These are phyloP conservation scores for Drosophila tropicalis DNA, from an alignment of 1,140 invertebrate genomes.

Conservation along the genomic window DNA sequence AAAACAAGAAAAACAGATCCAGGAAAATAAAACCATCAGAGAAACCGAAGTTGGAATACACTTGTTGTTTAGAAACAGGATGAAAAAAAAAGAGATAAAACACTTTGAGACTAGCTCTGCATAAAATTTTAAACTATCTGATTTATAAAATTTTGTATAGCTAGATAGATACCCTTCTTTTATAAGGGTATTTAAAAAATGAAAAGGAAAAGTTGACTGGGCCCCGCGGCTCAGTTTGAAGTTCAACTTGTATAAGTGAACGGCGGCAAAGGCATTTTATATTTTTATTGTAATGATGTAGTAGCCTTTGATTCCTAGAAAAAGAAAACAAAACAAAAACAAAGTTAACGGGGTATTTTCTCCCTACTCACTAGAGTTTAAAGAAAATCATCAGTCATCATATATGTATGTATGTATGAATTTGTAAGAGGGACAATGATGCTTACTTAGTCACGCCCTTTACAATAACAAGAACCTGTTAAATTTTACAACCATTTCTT, in stretches of 20 bases:
- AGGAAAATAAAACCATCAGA: conserved; percentile 38
- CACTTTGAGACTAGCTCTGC: too few species aligned
- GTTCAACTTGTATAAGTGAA: conserved; percentile 38
- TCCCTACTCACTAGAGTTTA: neutral
- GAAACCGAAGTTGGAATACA: neutral
- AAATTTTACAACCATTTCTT: conserved; percentile 66
- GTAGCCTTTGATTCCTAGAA: conserved; percentile 13
- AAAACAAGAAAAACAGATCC: conserved; percentile 58
- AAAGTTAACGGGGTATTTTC: neutral
- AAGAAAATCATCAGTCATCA: conserved; percentile 67
- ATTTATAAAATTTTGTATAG: too few species aligned
- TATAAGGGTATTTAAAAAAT: too few species aligned
- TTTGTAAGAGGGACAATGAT: conserved; percentile 40
- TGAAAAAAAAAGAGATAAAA: too few species aligned
- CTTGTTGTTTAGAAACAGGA: neutral
- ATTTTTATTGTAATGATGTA: conserved; percentile 6
- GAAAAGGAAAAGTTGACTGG: conserved; percentile 16
- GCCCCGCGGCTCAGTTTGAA: conserved; percentile 50
- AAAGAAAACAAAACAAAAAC: neutral
- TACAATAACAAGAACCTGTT: conserved; percentile 50
- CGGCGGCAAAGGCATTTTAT: neutral
- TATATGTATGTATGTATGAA: neutral
- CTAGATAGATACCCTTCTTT: too few species aligned
- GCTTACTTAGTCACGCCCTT: conserved; percentile 75
- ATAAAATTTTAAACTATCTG: too few species aligned